These are phyloP conservation scores for Cephalopholis sonnerati DNA, from an alignment of 2,113 vertebrate species.

Conservation along the genomic window DNA sequence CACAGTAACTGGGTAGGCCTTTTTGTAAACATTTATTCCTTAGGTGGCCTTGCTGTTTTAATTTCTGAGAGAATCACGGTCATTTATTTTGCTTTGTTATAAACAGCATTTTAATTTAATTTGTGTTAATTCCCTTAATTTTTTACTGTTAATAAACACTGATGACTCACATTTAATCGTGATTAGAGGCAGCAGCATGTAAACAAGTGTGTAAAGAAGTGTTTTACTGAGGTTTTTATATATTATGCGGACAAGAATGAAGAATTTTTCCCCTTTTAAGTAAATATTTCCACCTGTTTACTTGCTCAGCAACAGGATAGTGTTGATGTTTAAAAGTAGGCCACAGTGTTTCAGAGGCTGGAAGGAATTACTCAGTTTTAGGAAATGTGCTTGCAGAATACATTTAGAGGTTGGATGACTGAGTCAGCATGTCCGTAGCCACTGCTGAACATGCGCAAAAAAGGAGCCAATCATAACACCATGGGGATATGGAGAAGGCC, in stretches of 20 bases:
- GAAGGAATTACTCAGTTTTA: slow-evolving; percentile 42
- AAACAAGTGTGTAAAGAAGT: background rate
- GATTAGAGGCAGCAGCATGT: background rate
- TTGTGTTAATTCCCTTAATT: background rate
- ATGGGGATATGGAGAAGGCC: background rate
- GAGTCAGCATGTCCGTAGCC: slow-evolving; percentile 50
- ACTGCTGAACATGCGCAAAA: slow-evolving; percentile 25
- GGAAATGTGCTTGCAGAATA: slow-evolving; percentile 60
- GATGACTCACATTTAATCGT: background rate
- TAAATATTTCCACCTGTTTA: background rate
- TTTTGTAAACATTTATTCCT: background rate
- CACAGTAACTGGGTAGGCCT: background rate
- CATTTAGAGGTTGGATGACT: slow-evolving; percentile 29
- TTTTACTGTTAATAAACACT: background rate
- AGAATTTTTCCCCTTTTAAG: no score
- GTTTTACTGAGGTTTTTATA: background rate
- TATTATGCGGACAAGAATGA: no score
- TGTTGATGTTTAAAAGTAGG: slow-evolving; percentile 36
- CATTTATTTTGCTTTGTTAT: background rate
- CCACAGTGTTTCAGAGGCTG: slow-evolving; percentile 25
- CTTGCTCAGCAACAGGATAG: slow-evolving; percentile 16
- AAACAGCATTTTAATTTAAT: background rate
- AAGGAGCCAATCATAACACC: slow-evolving; percentile 37
- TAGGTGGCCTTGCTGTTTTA: background rate
- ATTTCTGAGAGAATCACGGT: background rate